Evolutionary conservation across 2,113 vertebrate genomes (phyloP).

Genomic region (Opisthocomus hoazin): DNA sequence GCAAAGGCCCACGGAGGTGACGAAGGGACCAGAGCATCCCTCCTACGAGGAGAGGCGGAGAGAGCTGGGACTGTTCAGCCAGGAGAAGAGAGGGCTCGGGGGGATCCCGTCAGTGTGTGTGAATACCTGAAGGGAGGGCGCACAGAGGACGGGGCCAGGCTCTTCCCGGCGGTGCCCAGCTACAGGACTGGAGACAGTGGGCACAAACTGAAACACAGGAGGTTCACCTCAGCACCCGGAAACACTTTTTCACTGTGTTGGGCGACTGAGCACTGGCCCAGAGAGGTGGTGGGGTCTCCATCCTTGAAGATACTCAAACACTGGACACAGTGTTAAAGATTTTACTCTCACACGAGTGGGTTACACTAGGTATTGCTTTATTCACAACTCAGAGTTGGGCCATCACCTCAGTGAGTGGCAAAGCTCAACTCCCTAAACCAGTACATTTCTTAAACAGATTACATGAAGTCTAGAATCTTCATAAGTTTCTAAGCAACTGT

Average conservation of each 20-base stretch:
- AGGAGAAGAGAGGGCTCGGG: background rate
- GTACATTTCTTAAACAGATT: too few species aligned
- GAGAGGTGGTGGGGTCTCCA: background rate
- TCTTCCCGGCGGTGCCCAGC: background rate
- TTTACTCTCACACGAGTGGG: too few species aligned
- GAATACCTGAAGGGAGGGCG: fast-evolving
- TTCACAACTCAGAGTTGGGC: too few species aligned
- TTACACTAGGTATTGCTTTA: too few species aligned
- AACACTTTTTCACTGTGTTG: background rate
- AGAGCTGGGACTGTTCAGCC: background rate
- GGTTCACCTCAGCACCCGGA: background rate
- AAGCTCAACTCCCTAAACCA: too few species aligned
- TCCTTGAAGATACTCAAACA: background rate
- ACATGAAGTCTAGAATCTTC: too few species aligned
- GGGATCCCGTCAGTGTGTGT: background rate
- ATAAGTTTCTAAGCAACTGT: too few species aligned
- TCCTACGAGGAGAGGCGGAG: background rate
- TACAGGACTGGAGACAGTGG: too few species aligned
- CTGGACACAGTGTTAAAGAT: fast-evolving
- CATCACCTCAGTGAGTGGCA: too few species aligned
- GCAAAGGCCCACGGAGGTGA: background rate
- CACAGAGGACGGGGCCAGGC: background rate
- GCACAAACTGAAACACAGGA: fast-evolving
- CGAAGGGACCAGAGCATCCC: background rate
- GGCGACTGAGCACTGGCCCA: background rate